Evolutionary conservation across 2,888 invertebrate species (phyloP).

Genomic region (Ophion slaviceki): DNA sequence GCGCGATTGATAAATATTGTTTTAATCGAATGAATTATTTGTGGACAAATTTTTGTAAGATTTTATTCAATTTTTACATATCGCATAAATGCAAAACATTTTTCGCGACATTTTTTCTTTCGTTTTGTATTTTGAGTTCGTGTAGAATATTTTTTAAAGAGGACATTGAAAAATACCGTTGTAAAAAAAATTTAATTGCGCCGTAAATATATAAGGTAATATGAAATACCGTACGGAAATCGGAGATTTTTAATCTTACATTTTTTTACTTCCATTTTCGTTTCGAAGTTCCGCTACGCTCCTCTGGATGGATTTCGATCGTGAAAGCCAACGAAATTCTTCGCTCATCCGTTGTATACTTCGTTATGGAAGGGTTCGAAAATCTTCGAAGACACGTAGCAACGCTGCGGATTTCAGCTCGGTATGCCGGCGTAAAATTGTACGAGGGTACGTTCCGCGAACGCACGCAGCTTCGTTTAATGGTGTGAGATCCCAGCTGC

Average conservation of each 20-base stretch:
- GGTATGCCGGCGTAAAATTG: slow-evolving; percentile 18
- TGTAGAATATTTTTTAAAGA: neutral
- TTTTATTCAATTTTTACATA: too few relatives aligned
- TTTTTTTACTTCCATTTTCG: neutral
- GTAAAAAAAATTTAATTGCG: neutral
- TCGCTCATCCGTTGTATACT: neutral
- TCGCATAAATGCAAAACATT: too few relatives aligned
- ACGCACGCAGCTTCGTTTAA: slow-evolving; percentile 69
- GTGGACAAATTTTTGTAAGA: too few relatives aligned
- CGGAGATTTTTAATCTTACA: neutral
- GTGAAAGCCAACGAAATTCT: slow-evolving; percentile 11
- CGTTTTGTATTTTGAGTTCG: neutral
- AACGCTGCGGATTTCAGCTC: slow-evolving; percentile 46
- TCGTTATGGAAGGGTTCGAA: slow-evolving; percentile 23
- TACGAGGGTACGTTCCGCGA: slow-evolving; percentile 25
- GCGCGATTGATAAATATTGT: too few relatives aligned
- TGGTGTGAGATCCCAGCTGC: slow-evolving; percentile 71
- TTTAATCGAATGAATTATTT: too few relatives aligned
- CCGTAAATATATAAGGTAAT: neutral
- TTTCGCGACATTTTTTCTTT: neutral
- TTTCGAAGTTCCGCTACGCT: neutral
- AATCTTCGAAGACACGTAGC: slow-evolving; percentile 53
- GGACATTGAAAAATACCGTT: neutral
- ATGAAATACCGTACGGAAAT: neutral
- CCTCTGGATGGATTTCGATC: neutral